Base-by-base conservation (phyloP, 2,113 vertebrate genomes). In the Triplophysa dalaica region DNA sequence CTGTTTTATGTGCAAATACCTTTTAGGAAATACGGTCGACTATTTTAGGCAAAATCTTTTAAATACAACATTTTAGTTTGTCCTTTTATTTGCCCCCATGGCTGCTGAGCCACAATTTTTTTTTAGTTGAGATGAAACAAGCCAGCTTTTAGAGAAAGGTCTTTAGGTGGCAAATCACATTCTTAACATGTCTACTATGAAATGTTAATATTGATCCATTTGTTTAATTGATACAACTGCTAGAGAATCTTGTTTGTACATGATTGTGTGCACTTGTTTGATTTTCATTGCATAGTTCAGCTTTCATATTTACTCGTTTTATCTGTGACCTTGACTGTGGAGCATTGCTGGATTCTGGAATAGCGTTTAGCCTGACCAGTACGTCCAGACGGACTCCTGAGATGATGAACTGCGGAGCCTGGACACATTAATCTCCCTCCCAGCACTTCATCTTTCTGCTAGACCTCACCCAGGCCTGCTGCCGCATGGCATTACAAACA, bases 381-480 rank as follows among this genome's bases (percentile, higher is more conserved):
- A 82, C 84, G 84, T 87, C 85, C 78, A 78, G 85, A 87, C 82
- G 58, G 82, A 76, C 72, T 85, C 81, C 84, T 84, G 84, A 85
- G 88, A 92, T 92, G 92, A 92, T 93, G 88, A 91, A 92, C 78
- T 91, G 79, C 79, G 13, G 75, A 58, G 82, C 61, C 70, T 48
- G 68, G 79, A 83, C 78, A 84, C 89, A 92, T 93, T 88, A 87
- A 92, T 92, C 90, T 91, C 85, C 85, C 66, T 69, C 77, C 83
- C 21, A 62, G 56, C 62, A 54, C 64, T 85, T 85, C 81, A 78
- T 80, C 75, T 81, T 74, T 67, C 81, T 70, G 76, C 67, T 65
- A 69, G 69, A 70, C 65, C 78, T 83, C 81, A 81, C 52, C 58
- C 56, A 65, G 22, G n/a, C 74, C 78, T 75, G 70, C 43, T 78